Percentiles rank a stretch among this genome's conserved stretches.
These are phyloP conservation scores for Pomatostomus ruficeps DNA, from an alignment of 2,113 vertebrate species.

Conservation along the genomic window DNA sequence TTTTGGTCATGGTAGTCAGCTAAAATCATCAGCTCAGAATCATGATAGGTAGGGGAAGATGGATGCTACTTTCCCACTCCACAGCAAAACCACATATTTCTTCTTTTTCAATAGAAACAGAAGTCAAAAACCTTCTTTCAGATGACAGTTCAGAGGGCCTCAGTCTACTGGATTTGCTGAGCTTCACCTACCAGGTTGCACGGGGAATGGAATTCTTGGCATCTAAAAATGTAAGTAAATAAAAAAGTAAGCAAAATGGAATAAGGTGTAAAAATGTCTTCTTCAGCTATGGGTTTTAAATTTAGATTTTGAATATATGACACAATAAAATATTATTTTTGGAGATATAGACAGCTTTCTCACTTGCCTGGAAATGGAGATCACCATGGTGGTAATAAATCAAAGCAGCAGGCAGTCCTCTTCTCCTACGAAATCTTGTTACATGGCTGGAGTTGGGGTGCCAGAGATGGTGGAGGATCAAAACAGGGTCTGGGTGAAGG, in stretches of 20 bases:
- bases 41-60: not conserved
- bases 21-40: not conserved
- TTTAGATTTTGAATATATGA: not conserved
- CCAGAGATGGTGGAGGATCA: not conserved
- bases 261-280: not conserved
- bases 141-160: slow-evolving; percentile 86
- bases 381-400: not conserved
- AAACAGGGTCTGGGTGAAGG: not conserved
- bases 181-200: slow-evolving; percentile 97
- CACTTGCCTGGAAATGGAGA: not conserved
- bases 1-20: not conserved
- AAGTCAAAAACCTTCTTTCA: slow-evolving; percentile 86
- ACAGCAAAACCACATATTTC: not conserved
- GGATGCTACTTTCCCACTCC: not conserved
- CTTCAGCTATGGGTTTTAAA: not conserved
- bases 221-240: slow-evolving; percentile 91
- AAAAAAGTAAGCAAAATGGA: not conserved
- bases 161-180: slow-evolving; percentile 88
- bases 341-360: not conserved
- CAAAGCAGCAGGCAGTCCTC: not conserved
- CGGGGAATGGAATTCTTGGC: slow-evolving; percentile 97
- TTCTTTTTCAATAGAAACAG: slow-evolving; percentile 70
- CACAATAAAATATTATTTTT: not conserved
- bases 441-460: not conserved
- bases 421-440: not conserved